A percentile compares a stretch with the other conserved stretches of the same genome.
Evolutionary conservation across 2,797 vertebrate genomes (phyloP).

Genomic region (Dryobates pubescens): DNA sequence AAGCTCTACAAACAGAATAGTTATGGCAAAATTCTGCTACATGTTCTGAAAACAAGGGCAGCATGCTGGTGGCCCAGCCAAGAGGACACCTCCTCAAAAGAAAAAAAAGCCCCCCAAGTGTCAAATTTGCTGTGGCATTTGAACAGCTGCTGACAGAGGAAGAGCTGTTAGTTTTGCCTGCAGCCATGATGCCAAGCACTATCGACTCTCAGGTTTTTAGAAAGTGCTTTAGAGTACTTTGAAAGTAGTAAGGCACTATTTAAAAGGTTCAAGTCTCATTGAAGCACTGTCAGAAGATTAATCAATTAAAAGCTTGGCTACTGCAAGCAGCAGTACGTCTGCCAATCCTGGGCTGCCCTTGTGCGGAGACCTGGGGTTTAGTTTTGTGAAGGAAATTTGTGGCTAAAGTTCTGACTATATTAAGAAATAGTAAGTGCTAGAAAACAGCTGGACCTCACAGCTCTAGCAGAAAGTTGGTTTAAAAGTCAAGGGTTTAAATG

Average conservation of each 20-base stretch:
- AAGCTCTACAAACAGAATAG: neutral
- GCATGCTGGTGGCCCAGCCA: neutral
- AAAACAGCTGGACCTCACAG: neutral
- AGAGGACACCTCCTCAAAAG: neutral
- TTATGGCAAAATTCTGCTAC: neutral
- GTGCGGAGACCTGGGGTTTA: neutral
- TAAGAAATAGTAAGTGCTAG: neutral
- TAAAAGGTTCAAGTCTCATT: neutral
- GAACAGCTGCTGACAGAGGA: neutral
- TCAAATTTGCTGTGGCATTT: neutral
- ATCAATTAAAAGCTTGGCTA: constrained; percentile 29
- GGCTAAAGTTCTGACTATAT: neutral
- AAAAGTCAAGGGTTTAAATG: neutral
- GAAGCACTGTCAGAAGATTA: neutral
- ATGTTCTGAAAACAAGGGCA: neutral
- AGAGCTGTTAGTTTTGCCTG: neutral
- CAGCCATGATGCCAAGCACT: rapidly evolving
- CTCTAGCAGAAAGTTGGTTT: neutral
- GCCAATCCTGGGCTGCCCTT: neutral
- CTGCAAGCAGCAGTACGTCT: neutral
- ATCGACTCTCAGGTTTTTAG: neutral
- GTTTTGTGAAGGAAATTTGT: neutral
- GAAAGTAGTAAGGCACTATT: neutral
- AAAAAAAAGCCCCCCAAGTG: neutral
- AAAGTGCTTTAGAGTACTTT: neutral